Percentiles rank a stretch among this genome's conserved stretches.
Conservation (phyloP, 2,797 vertebrate species). For the Pempheris klunzingeri region DNA sequence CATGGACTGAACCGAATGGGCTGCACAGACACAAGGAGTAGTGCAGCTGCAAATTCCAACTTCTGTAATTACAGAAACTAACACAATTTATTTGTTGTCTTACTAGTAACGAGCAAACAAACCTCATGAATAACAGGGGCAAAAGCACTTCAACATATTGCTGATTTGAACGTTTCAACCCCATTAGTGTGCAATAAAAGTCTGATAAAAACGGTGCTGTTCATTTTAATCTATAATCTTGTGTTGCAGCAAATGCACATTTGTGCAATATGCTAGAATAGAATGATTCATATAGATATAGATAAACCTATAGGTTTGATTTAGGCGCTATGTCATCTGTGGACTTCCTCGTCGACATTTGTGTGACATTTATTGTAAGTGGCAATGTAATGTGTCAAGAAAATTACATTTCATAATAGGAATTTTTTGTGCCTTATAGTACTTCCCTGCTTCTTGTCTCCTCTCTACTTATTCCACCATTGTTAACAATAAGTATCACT, state of each 20-base stretch:
- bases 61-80: neutral
- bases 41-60: neutral
- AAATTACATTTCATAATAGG: no score
- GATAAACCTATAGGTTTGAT: neutral
- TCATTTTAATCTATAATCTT: neutral
- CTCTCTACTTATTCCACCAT: no score
- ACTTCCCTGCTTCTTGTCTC: no score
- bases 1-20: neutral
- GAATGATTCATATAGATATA: neutral
- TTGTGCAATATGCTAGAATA: neutral
- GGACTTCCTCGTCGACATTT: no score
- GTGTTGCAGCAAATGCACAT: constrained; percentile 1
- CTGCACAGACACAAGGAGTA: neutral
- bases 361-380: no score
- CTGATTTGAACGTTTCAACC: neutral
- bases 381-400: no score
- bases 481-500: no score
- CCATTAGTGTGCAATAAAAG: neutral
- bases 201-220: neutral
- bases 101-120: neutral
- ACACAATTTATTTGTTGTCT: neutral
- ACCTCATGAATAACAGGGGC: neutral
- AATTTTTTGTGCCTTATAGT: no score
- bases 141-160: neutral
- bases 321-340: no score